Evolutionary conservation across 2,888 invertebrate species (phyloP), one percentile per base, ranked within the genome.

Genomic region (Molorchus minor): DNA sequence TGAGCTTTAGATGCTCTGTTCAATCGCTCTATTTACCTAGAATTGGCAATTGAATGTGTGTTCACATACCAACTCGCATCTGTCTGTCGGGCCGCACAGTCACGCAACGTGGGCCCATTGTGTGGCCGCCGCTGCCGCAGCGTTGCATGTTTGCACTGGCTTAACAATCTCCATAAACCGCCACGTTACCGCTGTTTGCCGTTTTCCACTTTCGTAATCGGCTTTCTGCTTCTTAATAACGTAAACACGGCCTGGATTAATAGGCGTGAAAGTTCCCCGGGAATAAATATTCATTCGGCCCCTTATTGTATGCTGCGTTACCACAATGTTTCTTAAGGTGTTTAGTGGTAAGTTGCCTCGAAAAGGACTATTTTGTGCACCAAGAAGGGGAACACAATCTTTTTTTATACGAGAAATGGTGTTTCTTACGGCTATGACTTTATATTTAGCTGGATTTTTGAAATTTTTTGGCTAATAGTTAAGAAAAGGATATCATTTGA

Each of bases 11-110:
- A 15, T 15, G 38, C 10, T 15, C 16, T 15, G 12, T n/a, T n/a
- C n/a, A n/a, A n/a, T n/a, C n/a, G n/a, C n/a, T n/a, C n/a, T n/a
- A n/a, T n/a, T n/a, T 15, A 51, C 54, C 54, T 59, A 35, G 45
- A 58, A 66, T 58, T 63, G 58, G 54, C 51, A 33, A 57, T 58
- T 47, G 40, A 55, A 45, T 49, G 16, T 49, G 41, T 47, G 56
- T 47, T 56, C 15, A 45, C 38, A 43, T 33, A 16, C 8, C 44
- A 17, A 30, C 35, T 16, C 35, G 12, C 41, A 15, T 35, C 25
- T 33, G 36, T 44, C 30, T 16, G 45, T 30, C 29, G 10, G 52
- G 13, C 20, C 47, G 35, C 4, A 29, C 21, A 53, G 53, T 53
- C 53, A 53, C 53, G 53, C 53, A 33, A 53, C 43, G 53, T 53